These are phyloP conservation scores for Melinaea menophilus DNA, from an alignment of 2,888 invertebrate species.

Conservation along the genomic window DNA sequence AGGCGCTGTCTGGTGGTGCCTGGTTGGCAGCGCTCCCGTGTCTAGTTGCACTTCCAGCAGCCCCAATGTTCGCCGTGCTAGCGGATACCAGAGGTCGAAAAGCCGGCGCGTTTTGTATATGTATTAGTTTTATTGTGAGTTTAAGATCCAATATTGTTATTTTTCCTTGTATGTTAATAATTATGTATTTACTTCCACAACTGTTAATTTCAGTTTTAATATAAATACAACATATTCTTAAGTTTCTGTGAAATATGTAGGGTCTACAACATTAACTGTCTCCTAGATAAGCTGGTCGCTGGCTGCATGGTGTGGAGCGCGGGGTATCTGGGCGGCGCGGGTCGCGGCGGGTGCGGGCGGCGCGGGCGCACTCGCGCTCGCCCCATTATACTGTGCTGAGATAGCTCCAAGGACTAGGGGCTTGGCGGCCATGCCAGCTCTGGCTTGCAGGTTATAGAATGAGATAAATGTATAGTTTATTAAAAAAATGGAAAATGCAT, in stretches of 20 bases:
- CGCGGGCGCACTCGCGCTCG: constrained; percentile 60
- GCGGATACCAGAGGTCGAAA: constrained; percentile 65
- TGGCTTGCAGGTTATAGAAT: constrained; percentile 56
- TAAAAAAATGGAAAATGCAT: too few relatives aligned
- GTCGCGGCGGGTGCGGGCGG: constrained; percentile 69
- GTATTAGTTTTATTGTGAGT: constrained; percentile 67
- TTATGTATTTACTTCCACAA: too few relatives aligned
- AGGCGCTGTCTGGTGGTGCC: constrained; percentile 67
- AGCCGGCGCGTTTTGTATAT: constrained; percentile 61
- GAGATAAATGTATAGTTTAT: not conserved
- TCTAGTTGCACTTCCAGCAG: constrained; percentile 65
- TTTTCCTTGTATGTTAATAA: not conserved
- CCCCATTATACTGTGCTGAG: constrained; percentile 68
- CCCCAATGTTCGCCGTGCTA: constrained; percentile 68
- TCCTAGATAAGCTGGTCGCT: constrained; percentile 66
- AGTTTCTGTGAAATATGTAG: not conserved
- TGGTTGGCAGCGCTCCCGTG: constrained; percentile 71
- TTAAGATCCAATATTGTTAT: not conserved
- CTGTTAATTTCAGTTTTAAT: too few relatives aligned
- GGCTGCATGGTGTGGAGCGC: constrained; percentile 66
- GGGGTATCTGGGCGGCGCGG: constrained; percentile 68
- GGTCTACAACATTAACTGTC: constrained; percentile 7
- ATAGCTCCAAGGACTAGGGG: constrained; percentile 66
- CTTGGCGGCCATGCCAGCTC: constrained; percentile 64
- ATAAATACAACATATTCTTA: not conserved